Evolutionary conservation across 2,113 vertebrate species (phyloP).

Genomic region (Tilapia sparmanii): DNA sequence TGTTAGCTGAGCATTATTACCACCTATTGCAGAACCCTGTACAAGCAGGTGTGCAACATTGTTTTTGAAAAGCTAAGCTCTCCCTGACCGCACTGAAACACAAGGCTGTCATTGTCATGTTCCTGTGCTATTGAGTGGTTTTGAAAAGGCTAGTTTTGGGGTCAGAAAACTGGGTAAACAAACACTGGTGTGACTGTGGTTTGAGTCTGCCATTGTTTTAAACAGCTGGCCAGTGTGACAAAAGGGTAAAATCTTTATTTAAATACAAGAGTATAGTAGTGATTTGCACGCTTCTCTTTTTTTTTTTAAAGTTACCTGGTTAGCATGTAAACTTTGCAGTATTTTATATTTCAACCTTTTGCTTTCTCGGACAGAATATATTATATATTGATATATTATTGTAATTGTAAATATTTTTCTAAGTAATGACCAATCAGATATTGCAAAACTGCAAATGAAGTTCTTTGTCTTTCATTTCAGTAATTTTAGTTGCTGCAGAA

Average conservation of each 20-base stretch:
- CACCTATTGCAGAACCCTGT: background rate
- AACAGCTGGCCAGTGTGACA: background rate
- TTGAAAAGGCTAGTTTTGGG: constrained; percentile 6
- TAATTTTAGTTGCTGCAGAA: background rate
- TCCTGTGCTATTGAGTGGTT: background rate
- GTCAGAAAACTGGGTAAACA: background rate
- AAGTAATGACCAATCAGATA: background rate
- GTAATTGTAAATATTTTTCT: background rate
- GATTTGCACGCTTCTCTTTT: background rate
- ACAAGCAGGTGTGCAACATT: background rate
- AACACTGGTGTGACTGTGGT: background rate
- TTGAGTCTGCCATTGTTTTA: background rate
- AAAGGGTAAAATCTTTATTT: background rate
- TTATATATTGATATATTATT: background rate
- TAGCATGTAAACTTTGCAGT: background rate
- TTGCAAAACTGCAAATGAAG: background rate
- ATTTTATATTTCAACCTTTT: background rate
- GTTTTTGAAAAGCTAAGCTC: constrained; percentile 9
- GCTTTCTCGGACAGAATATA: background rate
- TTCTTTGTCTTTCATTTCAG: background rate
- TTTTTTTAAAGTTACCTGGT: background rate
- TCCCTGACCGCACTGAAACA: background rate
- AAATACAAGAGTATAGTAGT: background rate
- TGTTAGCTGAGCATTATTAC: background rate
- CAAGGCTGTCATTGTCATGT: background rate